Evolutionary conservation across 2,888 invertebrate species (phyloP).

Genomic region (Athripsodes cinereus): DNA sequence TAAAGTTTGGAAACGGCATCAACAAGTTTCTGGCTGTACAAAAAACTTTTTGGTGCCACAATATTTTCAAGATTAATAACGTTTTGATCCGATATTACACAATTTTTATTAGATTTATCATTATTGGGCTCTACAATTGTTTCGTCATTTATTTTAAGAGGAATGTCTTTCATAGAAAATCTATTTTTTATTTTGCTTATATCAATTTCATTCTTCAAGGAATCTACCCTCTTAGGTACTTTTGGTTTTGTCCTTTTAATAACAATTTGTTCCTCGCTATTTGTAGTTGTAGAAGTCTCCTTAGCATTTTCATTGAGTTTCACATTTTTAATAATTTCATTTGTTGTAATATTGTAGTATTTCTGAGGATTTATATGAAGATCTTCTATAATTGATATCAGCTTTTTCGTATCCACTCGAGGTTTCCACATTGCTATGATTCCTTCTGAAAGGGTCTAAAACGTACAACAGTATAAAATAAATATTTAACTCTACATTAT

Average conservation of each 20-base stretch:
- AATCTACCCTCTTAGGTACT: constrained; percentile 20
- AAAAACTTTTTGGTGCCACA: constrained; percentile 42
- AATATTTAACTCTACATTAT: too few species aligned
- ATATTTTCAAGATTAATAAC: constrained; percentile 13
- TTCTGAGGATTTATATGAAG: constrained; percentile 37
- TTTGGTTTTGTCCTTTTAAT: constrained; percentile 17
- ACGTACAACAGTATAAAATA: too few species aligned
- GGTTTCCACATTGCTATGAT: constrained; percentile 42
- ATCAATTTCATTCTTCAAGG: constrained; percentile 8
- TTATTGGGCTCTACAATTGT: not conserved
- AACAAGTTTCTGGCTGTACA: constrained; percentile 39
- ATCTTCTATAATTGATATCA: constrained; percentile 38
- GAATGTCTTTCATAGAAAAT: not conserved
- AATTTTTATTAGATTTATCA: too few species aligned
- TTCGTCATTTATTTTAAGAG: not conserved
- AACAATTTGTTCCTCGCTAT: not conserved
- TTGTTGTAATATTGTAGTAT: constrained; percentile 29
- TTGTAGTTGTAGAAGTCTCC: not conserved
- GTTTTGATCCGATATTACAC: not conserved
- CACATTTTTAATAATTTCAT: not conserved
- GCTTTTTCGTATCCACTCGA: constrained; percentile 39
- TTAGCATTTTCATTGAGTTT: too few species aligned
- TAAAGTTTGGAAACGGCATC: constrained; percentile 32
- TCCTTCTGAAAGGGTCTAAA: constrained; percentile 42
- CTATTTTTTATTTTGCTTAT: not conserved